Conservation (phyloP, 1,140 invertebrate genomes). For the Rhopalosiphum maidis region DNA sequence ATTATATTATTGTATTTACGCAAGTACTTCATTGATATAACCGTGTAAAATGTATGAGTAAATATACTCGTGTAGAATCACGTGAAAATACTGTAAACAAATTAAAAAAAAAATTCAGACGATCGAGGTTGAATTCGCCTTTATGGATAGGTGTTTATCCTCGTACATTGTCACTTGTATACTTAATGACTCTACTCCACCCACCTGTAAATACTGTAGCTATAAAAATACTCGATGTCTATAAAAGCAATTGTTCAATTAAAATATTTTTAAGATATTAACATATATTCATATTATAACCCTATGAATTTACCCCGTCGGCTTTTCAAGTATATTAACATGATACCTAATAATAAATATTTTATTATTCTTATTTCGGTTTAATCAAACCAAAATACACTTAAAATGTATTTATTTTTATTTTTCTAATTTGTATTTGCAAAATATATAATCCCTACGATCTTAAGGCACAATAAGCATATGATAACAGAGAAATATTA, state of each 20-base stretch:
- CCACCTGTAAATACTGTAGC: background rate
- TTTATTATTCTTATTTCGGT: background rate
- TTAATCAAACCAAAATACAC: no score
- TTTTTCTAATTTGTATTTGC: no score
- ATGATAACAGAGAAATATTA: no score
- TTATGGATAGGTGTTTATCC: background rate
- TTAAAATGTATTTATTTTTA: no score
- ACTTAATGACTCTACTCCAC: background rate
- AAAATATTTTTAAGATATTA: background rate
- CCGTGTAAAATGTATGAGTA: background rate
- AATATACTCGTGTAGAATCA: background rate
- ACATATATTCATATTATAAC: background rate
- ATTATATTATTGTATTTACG: background rate
- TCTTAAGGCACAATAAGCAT: no score
- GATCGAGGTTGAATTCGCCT: background rate
- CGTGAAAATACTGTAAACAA: background rate
- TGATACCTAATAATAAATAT: background rate
- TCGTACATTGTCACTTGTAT: background rate
- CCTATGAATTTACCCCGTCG: background rate
- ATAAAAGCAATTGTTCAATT: background rate
- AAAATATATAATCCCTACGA: no score
- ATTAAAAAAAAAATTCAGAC: background rate
- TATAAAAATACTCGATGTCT: background rate
- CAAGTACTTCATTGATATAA: constrained; percentile 8
- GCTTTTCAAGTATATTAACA: background rate